Evolutionary conservation across 2,797 vertebrate genomes (phyloP), one percentile per base, ranked within the genome.

Genomic region (Diplodus sargus): DNA sequence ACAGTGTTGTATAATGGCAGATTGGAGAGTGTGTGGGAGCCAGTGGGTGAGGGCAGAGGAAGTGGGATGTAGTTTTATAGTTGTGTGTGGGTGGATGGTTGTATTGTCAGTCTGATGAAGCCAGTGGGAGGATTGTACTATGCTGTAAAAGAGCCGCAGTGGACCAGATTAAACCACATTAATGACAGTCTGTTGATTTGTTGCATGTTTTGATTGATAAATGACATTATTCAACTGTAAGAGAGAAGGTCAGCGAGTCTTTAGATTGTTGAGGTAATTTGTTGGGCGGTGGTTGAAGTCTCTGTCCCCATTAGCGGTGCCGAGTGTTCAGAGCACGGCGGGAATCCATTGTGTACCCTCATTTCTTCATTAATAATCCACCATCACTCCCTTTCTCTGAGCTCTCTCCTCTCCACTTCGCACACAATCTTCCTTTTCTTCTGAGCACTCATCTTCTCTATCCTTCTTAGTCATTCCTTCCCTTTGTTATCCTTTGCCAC

Each of bases 361-460:
- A 47, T 74, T 61, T 83, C 86, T 86, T 89, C 81, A 90, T 91
- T 89, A 91, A 89, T 90, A 89, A 91, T 91, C 79, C 81, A 74
- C 89, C 80, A 5, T 89, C 77, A 76, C 66, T 84, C 82, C 83
- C 76, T 85, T 88, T 91, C 74, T 88, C 76, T 60, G 43, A 9
- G 65, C 70, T 70, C 82, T 66, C 66, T 69, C 30, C 56, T 78
- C 74, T 81, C 42, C 56, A 23, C 76, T 79, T 84, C 2, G 12
- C 84, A 80, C 81, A 82, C 81, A 79, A 51, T 73, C 74, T 85
- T 81, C 45, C 72, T 78, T 88, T 85, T 89, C 80, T 85, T 54
- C 69, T 34, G 56, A 5, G 23, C n/a, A 49, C 79, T 88, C 10
- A 22, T 65, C 60, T 60, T 63, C 70, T 87, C 73, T 67, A 51